Evolutionary conservation across 64 coral and sea anemone species (phyloP), one percentile per base, ranked within the genome.

Genomic region (Pocillopora damicornis): DNA sequence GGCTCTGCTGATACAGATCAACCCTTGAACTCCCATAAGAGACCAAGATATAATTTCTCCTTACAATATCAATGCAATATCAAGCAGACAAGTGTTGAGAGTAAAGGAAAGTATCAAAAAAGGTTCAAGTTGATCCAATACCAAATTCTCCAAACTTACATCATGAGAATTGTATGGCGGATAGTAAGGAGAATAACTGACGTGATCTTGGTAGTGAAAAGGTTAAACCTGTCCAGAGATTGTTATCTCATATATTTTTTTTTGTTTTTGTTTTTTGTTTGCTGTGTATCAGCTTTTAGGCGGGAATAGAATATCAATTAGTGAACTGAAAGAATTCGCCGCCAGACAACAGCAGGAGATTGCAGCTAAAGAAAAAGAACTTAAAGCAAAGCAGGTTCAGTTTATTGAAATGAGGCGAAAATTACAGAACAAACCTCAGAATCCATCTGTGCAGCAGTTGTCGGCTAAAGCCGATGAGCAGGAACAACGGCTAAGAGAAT

Each of bases 311-410:
- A 76, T 90, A 56, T 90, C 94, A 4, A 37, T 96, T 11, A 72
- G 90, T 80, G 91, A 93, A 37, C 87, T 96, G 7, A 91, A 92
- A 25, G 74, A 80, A 61, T 42, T 96, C 60, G 94, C 91, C 59
- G 30, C 74, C 15, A 92, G 85, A 58, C 94, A 96, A 51, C 94
- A 96, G 56, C 94, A 96, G 23, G 87, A 96, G 78, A 96, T 96
- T 83, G 88, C 59, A 25, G 42, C 75, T 45, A 96, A 96, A 66
- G 94, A 96, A 87, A 87, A 73, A 45, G 90, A 93, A 60, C 82
- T 96, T 5, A 91, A 68, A 13, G 85, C 75, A 11, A 96, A 92
- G 75, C 88, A 96, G 74, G 60, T 90, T 60, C 94, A 96, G 56
- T 71, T 96, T 8, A 87, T 77, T 63, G 86, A 88, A 75, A 74